These are phyloP conservation scores for Equus quagga DNA, from an alignment of 2,113 vertebrate species.

Conservation along the genomic window DNA sequence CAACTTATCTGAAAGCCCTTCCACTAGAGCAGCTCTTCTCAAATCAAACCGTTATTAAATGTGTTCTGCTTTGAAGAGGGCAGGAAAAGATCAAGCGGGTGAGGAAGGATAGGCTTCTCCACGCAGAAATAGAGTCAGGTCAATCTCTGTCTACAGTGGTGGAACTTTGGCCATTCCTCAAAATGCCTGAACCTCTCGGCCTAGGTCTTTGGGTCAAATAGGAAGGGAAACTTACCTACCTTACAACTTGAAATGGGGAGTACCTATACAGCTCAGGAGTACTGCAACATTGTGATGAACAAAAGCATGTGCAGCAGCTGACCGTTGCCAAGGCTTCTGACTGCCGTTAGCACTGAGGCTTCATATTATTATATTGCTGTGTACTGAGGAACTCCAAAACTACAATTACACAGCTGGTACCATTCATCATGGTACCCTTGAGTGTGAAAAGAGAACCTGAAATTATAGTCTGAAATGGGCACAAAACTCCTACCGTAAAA, in stretches of 20 bases:
- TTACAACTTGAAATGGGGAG: neutral
- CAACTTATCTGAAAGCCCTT: neutral
- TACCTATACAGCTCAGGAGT: rapidly evolving
- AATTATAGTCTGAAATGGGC: conserved; percentile 67
- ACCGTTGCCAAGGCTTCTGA: neutral
- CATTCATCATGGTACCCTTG: conserved; percentile 35
- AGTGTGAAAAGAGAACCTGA: conserved; percentile 66
- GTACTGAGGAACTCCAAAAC: neutral
- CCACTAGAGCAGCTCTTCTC: neutral
- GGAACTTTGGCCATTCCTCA: neutral
- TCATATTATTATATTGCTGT: neutral
- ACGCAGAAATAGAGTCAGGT: neutral
- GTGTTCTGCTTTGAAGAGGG: neutral
- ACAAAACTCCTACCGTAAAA: conserved; percentile 67
- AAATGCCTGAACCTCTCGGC: neutral
- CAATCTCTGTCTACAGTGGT: neutral
- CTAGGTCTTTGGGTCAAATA: neutral
- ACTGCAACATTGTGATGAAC: neutral
- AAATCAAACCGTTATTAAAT: neutral
- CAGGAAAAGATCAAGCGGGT: neutral
- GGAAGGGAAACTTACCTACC: neutral
- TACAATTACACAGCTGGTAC: conserved; percentile 46
- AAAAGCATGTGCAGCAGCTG: neutral
- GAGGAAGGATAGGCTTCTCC: neutral
- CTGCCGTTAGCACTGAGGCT: neutral